Evolutionary conservation across 2,113 vertebrate genomes (phyloP).

Genomic region (Neotoma lepida): DNA sequence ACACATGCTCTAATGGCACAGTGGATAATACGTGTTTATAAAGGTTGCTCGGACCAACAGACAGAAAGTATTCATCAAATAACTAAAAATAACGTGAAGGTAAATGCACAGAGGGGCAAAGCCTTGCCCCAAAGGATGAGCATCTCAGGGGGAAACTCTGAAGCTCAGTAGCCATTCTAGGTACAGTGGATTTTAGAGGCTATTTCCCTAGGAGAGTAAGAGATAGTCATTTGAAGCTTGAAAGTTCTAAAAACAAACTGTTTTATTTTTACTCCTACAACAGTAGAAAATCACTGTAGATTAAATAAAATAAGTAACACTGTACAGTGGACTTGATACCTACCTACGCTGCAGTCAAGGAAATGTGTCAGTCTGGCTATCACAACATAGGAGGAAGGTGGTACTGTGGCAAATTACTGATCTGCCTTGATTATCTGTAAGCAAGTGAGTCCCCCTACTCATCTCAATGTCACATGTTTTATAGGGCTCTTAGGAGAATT

Average conservation of each 20-base stretch:
- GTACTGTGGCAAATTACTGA: not conserved
- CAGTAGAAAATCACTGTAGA: not conserved
- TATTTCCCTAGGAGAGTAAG: not conserved
- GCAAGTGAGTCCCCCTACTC: not conserved
- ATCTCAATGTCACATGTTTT: not conserved
- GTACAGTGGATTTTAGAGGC: not conserved
- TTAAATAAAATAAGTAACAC: constrained; percentile 10
- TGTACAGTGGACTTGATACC: not conserved
- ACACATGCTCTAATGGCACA: constrained; percentile 42
- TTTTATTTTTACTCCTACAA: not conserved
- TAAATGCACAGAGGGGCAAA: constrained; percentile 61
- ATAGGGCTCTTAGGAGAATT: not conserved
- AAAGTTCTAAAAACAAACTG: not conserved
- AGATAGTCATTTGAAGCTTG: not conserved
- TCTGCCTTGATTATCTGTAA: not conserved
- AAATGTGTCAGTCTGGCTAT: not conserved
- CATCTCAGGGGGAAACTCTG: not conserved
- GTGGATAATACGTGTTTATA: constrained; percentile 43
- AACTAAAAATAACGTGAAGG: constrained; percentile 57
- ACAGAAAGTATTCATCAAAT: constrained; percentile 45
- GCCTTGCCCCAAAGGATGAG: not conserved
- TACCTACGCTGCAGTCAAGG: not conserved
- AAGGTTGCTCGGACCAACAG: constrained; percentile 48
- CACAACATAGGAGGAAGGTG: not conserved
- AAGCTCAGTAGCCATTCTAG: not conserved